These are phyloP conservation scores for Epirrita christyi DNA, from an alignment of 2,888 invertebrate species.

Conservation along the genomic window DNA sequence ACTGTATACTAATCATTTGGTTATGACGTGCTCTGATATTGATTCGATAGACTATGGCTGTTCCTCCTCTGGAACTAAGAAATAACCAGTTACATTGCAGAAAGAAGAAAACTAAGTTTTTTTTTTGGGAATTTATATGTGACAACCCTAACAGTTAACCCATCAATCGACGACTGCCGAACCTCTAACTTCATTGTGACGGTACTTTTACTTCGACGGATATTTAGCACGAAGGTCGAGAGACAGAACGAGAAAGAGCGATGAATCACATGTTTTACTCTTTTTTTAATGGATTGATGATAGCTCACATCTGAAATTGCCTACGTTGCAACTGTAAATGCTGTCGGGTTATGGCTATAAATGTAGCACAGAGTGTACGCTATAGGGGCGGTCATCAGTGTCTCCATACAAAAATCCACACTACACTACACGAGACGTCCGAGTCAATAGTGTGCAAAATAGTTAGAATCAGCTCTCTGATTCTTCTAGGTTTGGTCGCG, in stretches of 20 bases:
- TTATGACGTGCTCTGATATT: no score
- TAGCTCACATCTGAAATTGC: constrained; percentile 14
- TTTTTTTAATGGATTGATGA: constrained; percentile 28
- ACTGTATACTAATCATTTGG: no score
- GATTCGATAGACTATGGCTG: no score
- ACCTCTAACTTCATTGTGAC: constrained; percentile 36
- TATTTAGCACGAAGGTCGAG: constrained; percentile 27
- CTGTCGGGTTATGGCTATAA: constrained; percentile 15
- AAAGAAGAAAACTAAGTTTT: not conserved
- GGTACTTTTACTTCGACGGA: constrained; percentile 24
- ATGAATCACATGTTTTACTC: constrained; percentile 21
- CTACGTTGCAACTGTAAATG: constrained; percentile 12
- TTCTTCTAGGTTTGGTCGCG: no score
- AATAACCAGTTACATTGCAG: no score
- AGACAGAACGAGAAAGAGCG: constrained; percentile 12
- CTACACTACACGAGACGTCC: no score
- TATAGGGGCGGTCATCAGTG: no score
- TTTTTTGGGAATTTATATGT: not conserved
- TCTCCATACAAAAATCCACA: no score
- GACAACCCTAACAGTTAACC: constrained; percentile 26
- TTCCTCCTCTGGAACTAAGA: no score
- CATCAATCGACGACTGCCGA: constrained; percentile 30
- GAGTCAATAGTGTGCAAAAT: no score
- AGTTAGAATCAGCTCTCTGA: no score
- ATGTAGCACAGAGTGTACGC: no score